These are phyloP conservation scores for Pherbina coryleti DNA, from an alignment of 2,888 invertebrate genomes.

Conservation along the genomic window DNA sequence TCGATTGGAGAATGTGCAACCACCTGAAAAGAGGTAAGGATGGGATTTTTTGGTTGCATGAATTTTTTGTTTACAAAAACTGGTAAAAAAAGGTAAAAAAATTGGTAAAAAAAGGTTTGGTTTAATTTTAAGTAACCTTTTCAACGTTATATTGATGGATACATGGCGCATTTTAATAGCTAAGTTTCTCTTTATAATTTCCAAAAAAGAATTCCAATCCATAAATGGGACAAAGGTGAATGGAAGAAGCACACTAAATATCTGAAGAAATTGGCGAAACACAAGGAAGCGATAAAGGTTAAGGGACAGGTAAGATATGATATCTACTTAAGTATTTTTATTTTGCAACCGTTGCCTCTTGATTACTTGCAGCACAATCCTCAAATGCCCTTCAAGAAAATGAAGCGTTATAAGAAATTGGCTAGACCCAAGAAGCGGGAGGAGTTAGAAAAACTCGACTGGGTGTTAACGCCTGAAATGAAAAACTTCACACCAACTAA, in stretches of 20 bases:
- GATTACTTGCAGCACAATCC: slow-evolving; percentile 35
- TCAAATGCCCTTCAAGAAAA: slow-evolving; percentile 39
- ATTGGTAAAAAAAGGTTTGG: too few species aligned
- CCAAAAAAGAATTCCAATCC: slow-evolving; percentile 49
- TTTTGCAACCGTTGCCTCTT: neutral
- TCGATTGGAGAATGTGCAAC: slow-evolving; percentile 59
- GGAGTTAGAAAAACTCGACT: slow-evolving; percentile 47
- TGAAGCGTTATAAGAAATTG: slow-evolving; percentile 56
- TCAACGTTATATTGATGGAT: too few species aligned
- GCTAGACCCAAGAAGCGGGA: slow-evolving; percentile 50
- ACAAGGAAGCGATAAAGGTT: slow-evolving; percentile 53
- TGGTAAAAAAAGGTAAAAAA: too few species aligned
- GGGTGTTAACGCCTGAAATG: slow-evolving; percentile 53
- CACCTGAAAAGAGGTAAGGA: slow-evolving; percentile 55
- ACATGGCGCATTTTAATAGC: neutral
- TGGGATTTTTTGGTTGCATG: neutral
- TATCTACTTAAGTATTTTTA: neutral
- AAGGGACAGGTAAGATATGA: neutral
- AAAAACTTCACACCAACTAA: slow-evolving; percentile 49
- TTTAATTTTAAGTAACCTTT: too few species aligned
- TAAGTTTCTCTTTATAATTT: too few species aligned
- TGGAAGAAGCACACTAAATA: slow-evolving; percentile 56
- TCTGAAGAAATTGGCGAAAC: slow-evolving; percentile 57
- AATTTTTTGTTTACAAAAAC: neutral
- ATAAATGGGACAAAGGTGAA: slow-evolving; percentile 54